A percentile compares a stretch with the other conserved stretches of the same genome.
Conservation (phyloP, 2,113 vertebrate genomes). For the Lutjanus erythropterus region DNA sequence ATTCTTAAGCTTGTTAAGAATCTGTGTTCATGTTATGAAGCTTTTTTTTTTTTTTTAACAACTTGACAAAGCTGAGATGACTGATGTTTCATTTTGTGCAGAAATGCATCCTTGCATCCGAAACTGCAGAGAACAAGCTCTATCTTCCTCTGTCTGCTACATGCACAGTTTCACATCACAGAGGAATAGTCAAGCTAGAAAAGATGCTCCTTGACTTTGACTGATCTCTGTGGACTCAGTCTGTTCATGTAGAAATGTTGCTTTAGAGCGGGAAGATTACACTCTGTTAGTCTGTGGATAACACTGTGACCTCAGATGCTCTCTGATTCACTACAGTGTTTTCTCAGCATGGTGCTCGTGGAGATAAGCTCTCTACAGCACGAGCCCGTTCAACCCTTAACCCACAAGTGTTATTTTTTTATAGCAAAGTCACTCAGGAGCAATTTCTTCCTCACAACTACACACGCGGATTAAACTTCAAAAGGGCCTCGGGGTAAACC, state of each 20-base stretch:
- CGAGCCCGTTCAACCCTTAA: neutral
- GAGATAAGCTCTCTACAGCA: conserved; percentile 23
- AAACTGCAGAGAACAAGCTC: neutral
- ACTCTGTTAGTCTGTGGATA: conserved; percentile 6
- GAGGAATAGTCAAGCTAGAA: neutral
- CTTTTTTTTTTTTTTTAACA: conserved; percentile 47
- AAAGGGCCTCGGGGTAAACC: neutral
- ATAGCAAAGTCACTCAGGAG: conserved; percentile 6
- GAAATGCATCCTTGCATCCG: conserved; percentile 8
- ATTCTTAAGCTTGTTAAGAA: conserved; percentile 69
- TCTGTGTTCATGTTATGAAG: conserved; percentile 57
- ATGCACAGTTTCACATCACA: conserved; percentile 1
- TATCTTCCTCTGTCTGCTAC: neutral
- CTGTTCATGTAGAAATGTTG: conserved; percentile 12
- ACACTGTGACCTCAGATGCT: conserved; percentile 16
- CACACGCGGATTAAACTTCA: neutral
- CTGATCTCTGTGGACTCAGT: neutral
- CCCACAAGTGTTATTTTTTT: neutral
- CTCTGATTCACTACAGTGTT: conserved; percentile 9
- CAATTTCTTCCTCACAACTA: neutral
- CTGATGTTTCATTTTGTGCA: conserved; percentile 15
- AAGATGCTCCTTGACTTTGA: conserved; percentile 22
- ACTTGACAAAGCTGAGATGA: neutral
- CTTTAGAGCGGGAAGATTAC: conserved; percentile 18
- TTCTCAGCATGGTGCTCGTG: conserved; percentile 9